Percentiles rank a stretch among this genome's conserved stretches.
Conservation (phyloP, 2,113 vertebrate species). For the Sebastes fasciatus region DNA sequence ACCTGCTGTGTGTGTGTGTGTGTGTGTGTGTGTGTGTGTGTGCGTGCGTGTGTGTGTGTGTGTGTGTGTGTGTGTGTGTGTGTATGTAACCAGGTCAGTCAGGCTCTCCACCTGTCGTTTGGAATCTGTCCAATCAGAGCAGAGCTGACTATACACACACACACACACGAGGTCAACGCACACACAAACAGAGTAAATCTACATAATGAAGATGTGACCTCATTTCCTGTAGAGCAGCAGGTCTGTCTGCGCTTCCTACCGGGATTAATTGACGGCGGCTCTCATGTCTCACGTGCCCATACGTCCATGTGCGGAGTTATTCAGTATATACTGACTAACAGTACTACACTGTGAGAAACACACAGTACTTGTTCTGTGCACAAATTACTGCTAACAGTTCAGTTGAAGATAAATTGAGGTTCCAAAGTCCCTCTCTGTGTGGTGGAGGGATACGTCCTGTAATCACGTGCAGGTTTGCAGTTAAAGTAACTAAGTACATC, state of each 20-base stretch:
- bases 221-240: constrained; percentile 50
- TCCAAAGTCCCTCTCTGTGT: neutral
- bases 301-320: neutral
- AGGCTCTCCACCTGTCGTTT: constrained; percentile 43
- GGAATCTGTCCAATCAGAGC: constrained; percentile 39
- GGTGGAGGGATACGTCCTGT: neutral
- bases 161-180: neutral
- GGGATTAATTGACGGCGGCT: constrained; percentile 37
- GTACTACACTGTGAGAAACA: neutral
- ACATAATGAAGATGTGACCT: constrained; percentile 50
- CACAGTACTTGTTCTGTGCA: neutral
- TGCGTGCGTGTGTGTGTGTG: constrained; percentile 41
- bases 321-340: neutral
- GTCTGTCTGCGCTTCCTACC: constrained; percentile 26
- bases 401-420: neutral
- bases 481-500: neutral
- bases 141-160: constrained; percentile 4
- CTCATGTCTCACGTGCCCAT: constrained; percentile 1
- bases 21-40: constrained; percentile 14
- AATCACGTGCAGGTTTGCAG: neutral
- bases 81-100: constrained; percentile 57
- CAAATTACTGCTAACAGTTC: neutral
- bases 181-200: constrained; percentile 42
- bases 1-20: constrained; percentile 64
- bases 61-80: constrained; percentile 22